Conservation (phyloP, 2,113 vertebrate species). For the Gavialis gangeticus region DNA sequence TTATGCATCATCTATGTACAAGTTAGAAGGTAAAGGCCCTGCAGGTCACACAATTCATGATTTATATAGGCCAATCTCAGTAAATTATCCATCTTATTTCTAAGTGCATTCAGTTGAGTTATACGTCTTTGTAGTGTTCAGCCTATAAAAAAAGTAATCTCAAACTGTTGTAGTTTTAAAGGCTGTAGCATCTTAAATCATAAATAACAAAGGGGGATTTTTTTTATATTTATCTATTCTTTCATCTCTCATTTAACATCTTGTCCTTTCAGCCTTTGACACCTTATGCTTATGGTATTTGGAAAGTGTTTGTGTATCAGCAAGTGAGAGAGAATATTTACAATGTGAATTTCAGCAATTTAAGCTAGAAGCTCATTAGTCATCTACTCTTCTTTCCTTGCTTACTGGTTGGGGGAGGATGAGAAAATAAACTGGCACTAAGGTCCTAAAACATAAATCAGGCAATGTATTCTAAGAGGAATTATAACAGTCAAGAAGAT, state of each 20-base stretch:
- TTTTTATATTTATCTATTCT: neutral
- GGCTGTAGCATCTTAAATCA: neutral
- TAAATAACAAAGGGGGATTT: neutral
- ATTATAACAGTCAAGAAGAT: constrained; percentile 14
- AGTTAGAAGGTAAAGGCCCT: too few relatives aligned
- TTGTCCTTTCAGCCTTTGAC: neutral
- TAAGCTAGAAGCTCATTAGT: constrained; percentile 41
- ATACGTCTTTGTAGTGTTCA: neutral
- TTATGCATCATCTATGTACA: too few relatives aligned
- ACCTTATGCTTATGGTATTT: neutral
- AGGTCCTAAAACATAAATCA: constrained; percentile 3
- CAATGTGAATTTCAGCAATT: constrained; percentile 24
- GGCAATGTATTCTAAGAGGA: constrained; percentile 17
- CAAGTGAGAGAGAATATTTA: neutral
- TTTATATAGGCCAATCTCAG: neutral
- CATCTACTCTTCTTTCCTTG: neutral
- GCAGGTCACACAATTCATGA: neutral
- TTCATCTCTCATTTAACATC: neutral
- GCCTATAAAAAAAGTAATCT: neutral
- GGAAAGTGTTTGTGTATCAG: neutral
- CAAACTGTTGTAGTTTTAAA: neutral
- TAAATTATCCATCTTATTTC: neutral
- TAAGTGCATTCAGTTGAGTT: neutral
- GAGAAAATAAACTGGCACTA: constrained; percentile 45
- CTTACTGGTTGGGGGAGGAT: neutral